Evolutionary conservation across 2,797 vertebrate species (phyloP), one percentile per base, ranked within the genome.

Genomic region (Clarias pachynema): DNA sequence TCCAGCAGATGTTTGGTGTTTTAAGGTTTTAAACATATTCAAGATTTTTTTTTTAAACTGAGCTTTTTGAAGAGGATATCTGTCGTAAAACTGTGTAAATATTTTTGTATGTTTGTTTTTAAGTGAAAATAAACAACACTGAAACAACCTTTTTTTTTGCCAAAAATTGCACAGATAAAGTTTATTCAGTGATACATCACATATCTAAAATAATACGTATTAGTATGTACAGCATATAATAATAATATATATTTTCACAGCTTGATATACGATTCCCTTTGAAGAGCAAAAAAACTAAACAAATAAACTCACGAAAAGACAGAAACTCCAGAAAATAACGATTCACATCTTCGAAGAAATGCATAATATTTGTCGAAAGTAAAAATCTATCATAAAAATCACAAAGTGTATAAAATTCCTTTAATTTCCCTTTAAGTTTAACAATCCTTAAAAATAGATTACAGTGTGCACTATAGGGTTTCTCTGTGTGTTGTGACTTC

Each of bases 181-280:
- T 91, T 89, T 97, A 98, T 98, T 98, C 95, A 96, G 96, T 95
- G 95, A 94, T 96, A 95, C 95, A 94, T 92, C 93, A 92, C 79
- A 90, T 90, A 92, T 91, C 94, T 95, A 92, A 95, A 95, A 96
- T 93, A 94, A 92, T 87, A 96, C 94, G 92, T 91, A 95, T 89
- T 93, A 85, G 93, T 94, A 96, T 97, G 95, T 96, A 97, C 96
- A 97, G 93, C 95, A 96, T 96, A 96, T 94, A 95, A 92, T 94
- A 95, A 92, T 94, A 96, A 96, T 94, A 95, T 96, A 92, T 94
- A 89, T 91, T 90, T 96, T 98, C 97, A 98, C 97, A 98, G 97
- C 96, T 97, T 95, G 91, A 94, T 93, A 96, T 94, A 95, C 91
- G 95, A 93, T 95, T 97, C 96, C 97, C 96, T 95, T 97, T 94